Evolutionary conservation across 2,113 vertebrate genomes (phyloP).

Genomic region (Phylloscopus trochiloides): DNA sequence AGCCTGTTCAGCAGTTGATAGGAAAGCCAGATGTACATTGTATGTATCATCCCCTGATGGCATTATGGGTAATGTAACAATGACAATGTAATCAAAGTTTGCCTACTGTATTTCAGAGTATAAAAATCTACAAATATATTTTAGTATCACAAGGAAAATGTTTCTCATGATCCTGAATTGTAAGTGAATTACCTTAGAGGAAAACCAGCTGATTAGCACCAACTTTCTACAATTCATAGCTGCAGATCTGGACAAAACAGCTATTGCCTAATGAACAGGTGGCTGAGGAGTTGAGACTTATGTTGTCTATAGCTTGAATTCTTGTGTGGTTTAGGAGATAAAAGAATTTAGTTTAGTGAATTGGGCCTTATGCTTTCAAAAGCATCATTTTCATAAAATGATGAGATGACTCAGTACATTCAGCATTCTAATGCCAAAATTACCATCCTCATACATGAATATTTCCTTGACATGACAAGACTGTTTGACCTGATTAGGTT

Average conservation of each 20-base stretch:
- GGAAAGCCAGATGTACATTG: not conserved
- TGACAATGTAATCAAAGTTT: not conserved
- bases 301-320: not conserved
- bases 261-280: not conserved
- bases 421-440: not conserved
- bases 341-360: not conserved
- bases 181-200: not conserved
- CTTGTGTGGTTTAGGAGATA: not conserved
- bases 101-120: not conserved
- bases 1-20: not conserved
- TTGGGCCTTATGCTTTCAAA: not conserved
- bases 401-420: not conserved
- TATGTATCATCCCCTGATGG: not conserved
- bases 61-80: not conserved
- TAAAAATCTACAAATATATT: not conserved
- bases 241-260: constrained; percentile 8
- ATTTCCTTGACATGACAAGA: not conserved
- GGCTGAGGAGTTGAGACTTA: not conserved
- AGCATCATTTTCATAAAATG: not conserved
- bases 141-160: not conserved
- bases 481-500: not conserved
- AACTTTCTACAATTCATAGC: not conserved
- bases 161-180: not conserved
- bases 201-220: constrained; percentile 3
- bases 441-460: not conserved